Evolutionary conservation across 2,888 invertebrate genomes (phyloP).

Genomic region (Himalopsyche japonica): DNA sequence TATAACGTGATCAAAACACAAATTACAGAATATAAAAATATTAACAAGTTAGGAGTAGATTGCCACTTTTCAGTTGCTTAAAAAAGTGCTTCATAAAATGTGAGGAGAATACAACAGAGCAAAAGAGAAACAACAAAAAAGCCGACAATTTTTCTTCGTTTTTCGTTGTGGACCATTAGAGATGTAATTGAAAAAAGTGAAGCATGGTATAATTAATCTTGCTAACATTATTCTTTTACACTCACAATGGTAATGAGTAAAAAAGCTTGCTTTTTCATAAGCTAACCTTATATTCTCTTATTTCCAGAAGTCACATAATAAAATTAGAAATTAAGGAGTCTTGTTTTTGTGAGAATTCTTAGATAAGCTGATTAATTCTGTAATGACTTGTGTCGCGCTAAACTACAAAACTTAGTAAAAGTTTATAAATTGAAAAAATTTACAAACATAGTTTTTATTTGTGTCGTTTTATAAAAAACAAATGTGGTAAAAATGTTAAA

Average conservation of each 20-base stretch:
- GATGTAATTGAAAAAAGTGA: conserved; percentile 28
- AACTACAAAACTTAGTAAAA: too few relatives aligned
- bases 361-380: background rate
- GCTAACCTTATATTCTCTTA: background rate
- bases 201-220: conserved; percentile 29
- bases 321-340: background rate
- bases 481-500: too few relatives aligned
- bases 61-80: background rate
- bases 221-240: conserved; percentile 15
- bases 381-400: background rate
- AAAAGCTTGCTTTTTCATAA: background rate
- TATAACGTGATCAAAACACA: background rate
- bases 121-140: background rate
- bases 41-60: background rate
- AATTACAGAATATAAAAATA: background rate
- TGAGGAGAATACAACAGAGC: background rate
- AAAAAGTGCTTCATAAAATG: background rate
- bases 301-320: background rate
- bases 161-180: conserved; percentile 23
- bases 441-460: too few relatives aligned
- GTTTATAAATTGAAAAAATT: too few relatives aligned
- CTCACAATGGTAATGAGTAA: conserved; percentile 24
- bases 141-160: conserved; percentile 18
- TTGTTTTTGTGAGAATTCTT: background rate
- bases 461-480: too few relatives aligned